Base-by-base conservation (phyloP, 1,140 invertebrate species). In the Lepidurus apus region DNA sequence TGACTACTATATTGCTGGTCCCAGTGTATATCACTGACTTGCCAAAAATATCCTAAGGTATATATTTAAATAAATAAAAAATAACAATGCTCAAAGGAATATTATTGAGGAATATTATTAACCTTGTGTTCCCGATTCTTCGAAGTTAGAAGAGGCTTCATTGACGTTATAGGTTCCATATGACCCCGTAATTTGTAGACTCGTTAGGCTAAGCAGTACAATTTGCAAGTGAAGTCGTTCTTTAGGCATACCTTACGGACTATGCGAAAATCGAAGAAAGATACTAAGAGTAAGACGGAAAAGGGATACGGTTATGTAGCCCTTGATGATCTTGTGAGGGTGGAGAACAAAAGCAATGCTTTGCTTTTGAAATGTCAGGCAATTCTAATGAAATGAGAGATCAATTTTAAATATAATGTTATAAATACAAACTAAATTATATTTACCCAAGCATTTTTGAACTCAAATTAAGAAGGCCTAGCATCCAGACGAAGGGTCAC, bases 31-130 rank as follows among this genome's bases (percentile, higher is more conserved):
- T 96, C 94, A 74, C 93, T 95, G 81, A 96, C 93, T 85, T 95
- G 94, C 94, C 94, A 96, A 87, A 96, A 95, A 85, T 92, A 93
- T 81, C 93, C 94, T 95, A 89, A n/a, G 90, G 92, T 83, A 87
- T 86, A 84, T 3, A 34, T 34, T 3, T 34, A 34, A 34, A 34
- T 34, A 0, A 3, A 81, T 83, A 82, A 82, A 78, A 82, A 80
- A 13, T 65, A 9, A 7, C 21, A 6, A 7, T 7, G 5, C 21
- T 17, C 6, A 65, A 47, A 10, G 17, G 53, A 65, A 65, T n/a
- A 65, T 65, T 13, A 47, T 6, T 21, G 2, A n/a, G 0, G 11
- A 10, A 6, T n/a, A 6, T 13, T n/a, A 65, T n/a, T 11, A 65
- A 65, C 53, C 53, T 65, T 21, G 4, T 21, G 53, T 65, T 65